Evolutionary conservation across 1,140 invertebrate species (phyloP).

Genomic region (Drosophila mojavensis): DNA sequence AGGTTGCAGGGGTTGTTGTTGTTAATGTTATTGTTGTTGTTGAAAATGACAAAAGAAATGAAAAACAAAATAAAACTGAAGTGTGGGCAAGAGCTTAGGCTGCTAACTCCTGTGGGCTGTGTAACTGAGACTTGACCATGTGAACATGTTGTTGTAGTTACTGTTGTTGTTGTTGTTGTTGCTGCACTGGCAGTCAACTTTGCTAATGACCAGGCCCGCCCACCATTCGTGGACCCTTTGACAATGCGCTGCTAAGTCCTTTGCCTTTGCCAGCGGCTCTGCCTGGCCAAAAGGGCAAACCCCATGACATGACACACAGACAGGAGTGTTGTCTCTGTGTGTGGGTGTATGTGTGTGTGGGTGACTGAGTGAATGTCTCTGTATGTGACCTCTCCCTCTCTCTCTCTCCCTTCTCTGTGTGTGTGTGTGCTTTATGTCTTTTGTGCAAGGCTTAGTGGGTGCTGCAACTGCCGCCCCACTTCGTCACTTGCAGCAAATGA

Average conservation of each 20-base stretch:
- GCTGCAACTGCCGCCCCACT: constrained; percentile 25
- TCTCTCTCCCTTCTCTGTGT: constrained; percentile 9
- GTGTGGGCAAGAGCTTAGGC: no score
- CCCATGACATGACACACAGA: constrained; percentile 15
- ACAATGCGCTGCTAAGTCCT: constrained; percentile 56
- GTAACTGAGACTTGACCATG: constrained; percentile 54
- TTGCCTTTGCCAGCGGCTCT: constrained; percentile 33
- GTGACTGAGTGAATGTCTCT: constrained; percentile 10
- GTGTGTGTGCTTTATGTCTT: constrained; percentile 28
- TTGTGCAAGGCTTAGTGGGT: constrained; percentile 65
- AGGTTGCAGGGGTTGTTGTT: constrained; percentile 70
- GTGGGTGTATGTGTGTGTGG: not conserved
- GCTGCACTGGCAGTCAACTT: constrained; percentile 64
- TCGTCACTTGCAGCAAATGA: constrained; percentile 68
- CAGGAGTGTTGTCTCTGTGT: not conserved
- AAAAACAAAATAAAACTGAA: constrained; percentile 42
- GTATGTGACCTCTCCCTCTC: constrained; percentile 4
- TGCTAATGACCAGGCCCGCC: constrained; percentile 68
- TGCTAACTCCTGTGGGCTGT: constrained; percentile 9
- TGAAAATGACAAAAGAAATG: constrained; percentile 42
- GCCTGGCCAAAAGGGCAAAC: constrained; percentile 38
- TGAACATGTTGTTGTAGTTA: constrained; percentile 4
- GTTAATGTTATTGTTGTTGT: constrained; percentile 38
- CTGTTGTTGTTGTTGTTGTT: constrained; percentile 25
- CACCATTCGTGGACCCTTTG: constrained; percentile 57